These are phyloP conservation scores for Diadema setosum DNA, from an alignment of 35 echinoderm and acorn worm species.

Conservation along the genomic window DNA sequence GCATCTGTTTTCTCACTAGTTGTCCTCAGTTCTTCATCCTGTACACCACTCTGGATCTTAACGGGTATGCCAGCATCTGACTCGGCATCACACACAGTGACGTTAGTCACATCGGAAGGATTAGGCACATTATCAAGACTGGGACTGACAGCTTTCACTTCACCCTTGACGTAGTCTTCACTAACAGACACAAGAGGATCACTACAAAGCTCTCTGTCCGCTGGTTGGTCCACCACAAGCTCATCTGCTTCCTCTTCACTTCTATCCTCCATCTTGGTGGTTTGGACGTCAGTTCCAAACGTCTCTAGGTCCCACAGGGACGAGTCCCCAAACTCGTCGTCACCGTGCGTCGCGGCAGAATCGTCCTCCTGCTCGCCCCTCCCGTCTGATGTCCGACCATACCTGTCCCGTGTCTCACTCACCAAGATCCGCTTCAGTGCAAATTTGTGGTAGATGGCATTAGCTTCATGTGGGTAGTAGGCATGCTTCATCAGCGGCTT, in stretches of 20 bases:
- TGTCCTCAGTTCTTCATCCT: too few species aligned
- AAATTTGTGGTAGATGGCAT: neutral
- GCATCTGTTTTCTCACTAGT: too few species aligned
- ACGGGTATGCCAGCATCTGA: too few species aligned
- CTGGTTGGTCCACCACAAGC: neutral
- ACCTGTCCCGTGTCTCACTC: neutral
- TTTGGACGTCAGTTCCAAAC: neutral
- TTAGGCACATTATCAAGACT: too few species aligned
- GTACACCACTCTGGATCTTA: too few species aligned
- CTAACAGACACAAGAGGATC: too few species aligned
- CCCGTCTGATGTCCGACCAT: neutral
- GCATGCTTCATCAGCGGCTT: conserved; percentile 14
- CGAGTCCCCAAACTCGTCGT: neutral
- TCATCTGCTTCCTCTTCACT: neutral
- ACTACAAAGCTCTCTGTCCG: too few species aligned
- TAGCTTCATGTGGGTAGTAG: conserved; percentile 41
- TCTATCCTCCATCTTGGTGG: neutral
- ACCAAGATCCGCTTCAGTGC: neutral
- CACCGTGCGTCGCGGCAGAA: neutral
- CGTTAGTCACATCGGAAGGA: too few species aligned
- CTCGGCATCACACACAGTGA: too few species aligned
- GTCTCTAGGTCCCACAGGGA: conserved; percentile 15
- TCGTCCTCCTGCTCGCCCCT: neutral
- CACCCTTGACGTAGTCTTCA: too few species aligned
- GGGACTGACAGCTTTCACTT: too few species aligned